Percentiles rank a stretch among this genome's conserved stretches.
Conservation (phyloP, 2,797 vertebrate species). For the Hypotaenidia philippensis region DNA sequence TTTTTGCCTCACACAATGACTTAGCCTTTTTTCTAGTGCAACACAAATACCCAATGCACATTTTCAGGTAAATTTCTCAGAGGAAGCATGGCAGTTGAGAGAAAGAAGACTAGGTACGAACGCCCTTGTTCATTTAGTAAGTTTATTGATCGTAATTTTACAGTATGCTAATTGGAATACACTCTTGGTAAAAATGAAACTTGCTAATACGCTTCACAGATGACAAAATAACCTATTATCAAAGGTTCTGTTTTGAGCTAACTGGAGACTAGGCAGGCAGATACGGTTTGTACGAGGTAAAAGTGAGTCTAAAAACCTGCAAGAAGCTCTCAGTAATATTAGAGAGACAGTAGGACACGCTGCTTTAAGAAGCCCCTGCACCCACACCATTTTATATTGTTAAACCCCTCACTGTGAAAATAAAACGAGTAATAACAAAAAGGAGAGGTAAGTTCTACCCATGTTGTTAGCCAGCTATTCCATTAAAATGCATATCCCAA, state of each 20-base stretch:
- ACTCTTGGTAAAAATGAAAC: background rate
- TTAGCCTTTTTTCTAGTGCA: background rate
- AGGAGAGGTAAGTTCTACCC: background rate
- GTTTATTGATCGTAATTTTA: slow-evolving; percentile 50
- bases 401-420: background rate
- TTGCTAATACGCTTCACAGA: background rate
- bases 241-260: background rate
- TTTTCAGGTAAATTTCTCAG: background rate
- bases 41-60: background rate
- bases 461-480: background rate
- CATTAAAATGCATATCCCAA: background rate
- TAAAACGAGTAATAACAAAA: background rate
- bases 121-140: background rate
- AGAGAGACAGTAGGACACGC: background rate
- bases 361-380: accelerated
- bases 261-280: background rate
- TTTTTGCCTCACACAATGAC: background rate
- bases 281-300: background rate
- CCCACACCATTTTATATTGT: background rate
- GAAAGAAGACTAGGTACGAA: slow-evolving; percentile 36
- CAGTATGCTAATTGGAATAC: background rate
- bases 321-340: background rate
- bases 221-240: background rate
- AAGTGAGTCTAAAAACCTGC: background rate
- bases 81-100: background rate